A percentile compares a stretch with the other conserved stretches of the same genome.
phyloP scores from a whole-genome alignment of 1,140 invertebrate genomes.

The Coenobita brevimanus region DNA sequence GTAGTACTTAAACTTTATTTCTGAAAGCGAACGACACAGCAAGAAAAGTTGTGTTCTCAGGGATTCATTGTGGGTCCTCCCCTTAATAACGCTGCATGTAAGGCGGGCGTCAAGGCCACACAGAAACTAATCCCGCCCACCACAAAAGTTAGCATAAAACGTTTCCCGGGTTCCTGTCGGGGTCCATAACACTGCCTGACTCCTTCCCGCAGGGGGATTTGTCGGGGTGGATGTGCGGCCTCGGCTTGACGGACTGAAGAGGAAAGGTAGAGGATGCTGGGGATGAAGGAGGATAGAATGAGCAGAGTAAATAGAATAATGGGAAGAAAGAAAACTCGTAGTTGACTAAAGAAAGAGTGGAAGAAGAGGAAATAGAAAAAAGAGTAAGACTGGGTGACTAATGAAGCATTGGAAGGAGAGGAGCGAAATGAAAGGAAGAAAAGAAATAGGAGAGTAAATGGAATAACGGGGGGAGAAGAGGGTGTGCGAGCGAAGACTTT shows the following conservation, averaged over 20 bases:
- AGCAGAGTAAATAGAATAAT: not conserved
- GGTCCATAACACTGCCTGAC: slow-evolving; percentile 36
- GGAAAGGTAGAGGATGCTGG: not conserved
- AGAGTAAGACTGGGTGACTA: too few species aligned
- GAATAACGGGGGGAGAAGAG: too few species aligned
- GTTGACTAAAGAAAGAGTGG: too few species aligned
- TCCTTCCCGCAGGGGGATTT: slow-evolving; percentile 30
- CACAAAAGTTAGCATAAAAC: slow-evolving; percentile 50
- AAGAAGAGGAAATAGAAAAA: not conserved
- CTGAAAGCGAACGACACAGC: too few species aligned
- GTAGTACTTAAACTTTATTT: too few species aligned
- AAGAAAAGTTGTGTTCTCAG: too few species aligned
- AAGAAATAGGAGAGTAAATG: too few species aligned
- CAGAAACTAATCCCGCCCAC: slow-evolving; percentile 29
- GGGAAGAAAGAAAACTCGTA: too few species aligned
- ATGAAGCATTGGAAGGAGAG: too few species aligned
- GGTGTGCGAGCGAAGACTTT: too few species aligned
- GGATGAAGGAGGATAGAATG: not conserved
- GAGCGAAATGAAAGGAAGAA: too few species aligned
- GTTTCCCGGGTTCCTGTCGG: slow-evolving; percentile 40
- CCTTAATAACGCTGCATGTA: slow-evolving; percentile 9
- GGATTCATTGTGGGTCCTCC: too few species aligned
- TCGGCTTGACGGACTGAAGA: slow-evolving; percentile 28
- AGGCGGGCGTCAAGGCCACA: slow-evolving; percentile 7
- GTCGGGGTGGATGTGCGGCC: slow-evolving; percentile 17